Conservation (phyloP, 2,113 vertebrate species). For the Podocnemis expansa region DNA sequence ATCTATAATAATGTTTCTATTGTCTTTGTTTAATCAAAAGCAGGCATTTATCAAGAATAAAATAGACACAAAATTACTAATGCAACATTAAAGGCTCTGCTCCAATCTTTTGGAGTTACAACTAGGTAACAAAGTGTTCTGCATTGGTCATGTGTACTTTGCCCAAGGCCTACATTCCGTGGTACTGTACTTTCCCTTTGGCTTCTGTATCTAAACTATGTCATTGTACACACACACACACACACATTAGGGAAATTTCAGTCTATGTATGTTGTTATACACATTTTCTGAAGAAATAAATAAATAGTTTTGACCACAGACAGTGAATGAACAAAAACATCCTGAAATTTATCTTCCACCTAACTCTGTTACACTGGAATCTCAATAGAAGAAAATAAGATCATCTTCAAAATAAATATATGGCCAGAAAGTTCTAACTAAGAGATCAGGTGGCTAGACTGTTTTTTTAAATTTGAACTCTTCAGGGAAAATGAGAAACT, state of each 20-base stretch:
- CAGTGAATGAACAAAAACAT: neutral
- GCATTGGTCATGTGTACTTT: neutral
- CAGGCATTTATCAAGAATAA: neutral
- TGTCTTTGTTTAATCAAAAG: constrained; percentile 16
- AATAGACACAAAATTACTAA: neutral
- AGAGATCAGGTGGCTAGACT: accelerated
- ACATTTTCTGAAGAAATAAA: neutral
- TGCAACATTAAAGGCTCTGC: neutral
- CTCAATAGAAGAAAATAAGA: neutral
- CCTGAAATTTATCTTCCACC: neutral
- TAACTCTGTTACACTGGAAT: neutral
- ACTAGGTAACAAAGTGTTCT: neutral
- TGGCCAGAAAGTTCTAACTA: neutral
- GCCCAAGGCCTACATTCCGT: neutral
- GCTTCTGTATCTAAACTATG: neutral
- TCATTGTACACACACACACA: neutral
- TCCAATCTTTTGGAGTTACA: neutral
- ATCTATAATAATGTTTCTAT: neutral
- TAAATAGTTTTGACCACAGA: neutral
- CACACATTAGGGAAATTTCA: accelerated
- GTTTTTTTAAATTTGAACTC: neutral
- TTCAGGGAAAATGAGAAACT: neutral
- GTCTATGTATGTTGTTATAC: neutral
- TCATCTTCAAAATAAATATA: neutral
- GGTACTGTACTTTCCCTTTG: neutral